Evolutionary conservation across 2,113 vertebrate species (phyloP).

Genomic region (Fukomys damarensis): DNA sequence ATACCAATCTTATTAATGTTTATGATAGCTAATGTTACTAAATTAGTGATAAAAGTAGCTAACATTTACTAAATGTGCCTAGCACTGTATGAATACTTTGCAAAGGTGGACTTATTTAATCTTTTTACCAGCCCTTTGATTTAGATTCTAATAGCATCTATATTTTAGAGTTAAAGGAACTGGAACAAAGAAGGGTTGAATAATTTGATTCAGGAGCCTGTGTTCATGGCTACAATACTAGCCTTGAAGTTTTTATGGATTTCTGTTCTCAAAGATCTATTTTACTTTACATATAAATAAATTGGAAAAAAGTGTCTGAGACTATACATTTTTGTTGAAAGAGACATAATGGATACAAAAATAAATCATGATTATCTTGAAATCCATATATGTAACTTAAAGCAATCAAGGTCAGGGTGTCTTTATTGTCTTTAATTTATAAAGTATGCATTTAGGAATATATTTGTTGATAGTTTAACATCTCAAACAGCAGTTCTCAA

Average conservation of each 20-base stretch:
- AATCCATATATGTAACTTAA: neutral
- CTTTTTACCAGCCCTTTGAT: neutral
- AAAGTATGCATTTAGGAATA: neutral
- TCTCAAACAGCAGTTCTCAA: neutral
- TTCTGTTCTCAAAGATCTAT: conserved; percentile 3
- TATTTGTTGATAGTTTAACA: neutral
- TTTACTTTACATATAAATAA: neutral
- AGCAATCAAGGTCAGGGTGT: neutral
- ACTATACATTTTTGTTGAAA: neutral
- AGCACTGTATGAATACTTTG: neutral
- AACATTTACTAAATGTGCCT: neutral
- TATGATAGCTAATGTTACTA: neutral
- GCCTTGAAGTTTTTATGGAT: neutral
- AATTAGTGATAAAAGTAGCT: neutral
- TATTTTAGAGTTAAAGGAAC: neutral
- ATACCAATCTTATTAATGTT: neutral
- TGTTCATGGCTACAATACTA: neutral
- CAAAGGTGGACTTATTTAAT: neutral
- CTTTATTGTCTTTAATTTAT: conserved; percentile 5
- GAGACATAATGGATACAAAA: neutral
- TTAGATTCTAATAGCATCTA: neutral
- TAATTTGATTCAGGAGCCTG: neutral
- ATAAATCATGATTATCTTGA: neutral
- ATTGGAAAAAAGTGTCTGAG: neutral
- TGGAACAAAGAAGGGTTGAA: neutral